These are phyloP conservation scores for Corythoichthys haematopterus DNA, from an alignment of 2,113 vertebrate species.

Conservation along the genomic window DNA sequence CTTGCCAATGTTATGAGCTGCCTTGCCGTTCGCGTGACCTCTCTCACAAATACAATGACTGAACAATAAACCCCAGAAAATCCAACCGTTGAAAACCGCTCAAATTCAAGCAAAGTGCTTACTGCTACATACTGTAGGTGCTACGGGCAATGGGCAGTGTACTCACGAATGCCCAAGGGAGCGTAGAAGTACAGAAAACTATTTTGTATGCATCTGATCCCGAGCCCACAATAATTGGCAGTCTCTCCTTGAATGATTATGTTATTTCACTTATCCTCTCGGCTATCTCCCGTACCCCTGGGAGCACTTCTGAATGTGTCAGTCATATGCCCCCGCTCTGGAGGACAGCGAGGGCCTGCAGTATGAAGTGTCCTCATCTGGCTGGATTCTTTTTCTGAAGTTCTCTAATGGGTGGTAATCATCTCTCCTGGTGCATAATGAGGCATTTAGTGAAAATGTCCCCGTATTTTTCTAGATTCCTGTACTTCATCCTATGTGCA, in stretches of 20 bases:
- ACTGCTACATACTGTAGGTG: constrained; percentile 42
- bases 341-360: constrained; percentile 28
- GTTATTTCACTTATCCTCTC: constrained; percentile 57
- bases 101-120: constrained; percentile 41
- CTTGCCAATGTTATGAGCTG: constrained; percentile 2
- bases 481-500: background rate
- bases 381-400: constrained; percentile 8
- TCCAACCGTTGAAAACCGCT: constrained; percentile 35
- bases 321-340: constrained; percentile 35
- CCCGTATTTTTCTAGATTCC: constrained; percentile 34
- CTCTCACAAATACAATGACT: background rate
- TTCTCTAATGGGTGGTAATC: constrained; percentile 43
- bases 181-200: constrained; percentile 33
- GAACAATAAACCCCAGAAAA: constrained; percentile 18
- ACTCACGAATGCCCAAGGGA: constrained; percentile 39
- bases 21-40: constrained; percentile 10
- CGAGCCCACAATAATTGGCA: constrained; percentile 55
- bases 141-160: constrained; percentile 43
- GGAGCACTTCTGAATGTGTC: constrained; percentile 48
- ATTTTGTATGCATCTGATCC: constrained; percentile 51
- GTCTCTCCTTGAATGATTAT: constrained; percentile 47
- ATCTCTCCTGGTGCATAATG: constrained; percentile 45
- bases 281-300: constrained; percentile 41
- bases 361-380: constrained; percentile 33
- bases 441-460: constrained; percentile 41